phyloP scores from a whole-genome alignment of 2,797 vertebrate genomes.

The Serranus cabrilla region DNA sequence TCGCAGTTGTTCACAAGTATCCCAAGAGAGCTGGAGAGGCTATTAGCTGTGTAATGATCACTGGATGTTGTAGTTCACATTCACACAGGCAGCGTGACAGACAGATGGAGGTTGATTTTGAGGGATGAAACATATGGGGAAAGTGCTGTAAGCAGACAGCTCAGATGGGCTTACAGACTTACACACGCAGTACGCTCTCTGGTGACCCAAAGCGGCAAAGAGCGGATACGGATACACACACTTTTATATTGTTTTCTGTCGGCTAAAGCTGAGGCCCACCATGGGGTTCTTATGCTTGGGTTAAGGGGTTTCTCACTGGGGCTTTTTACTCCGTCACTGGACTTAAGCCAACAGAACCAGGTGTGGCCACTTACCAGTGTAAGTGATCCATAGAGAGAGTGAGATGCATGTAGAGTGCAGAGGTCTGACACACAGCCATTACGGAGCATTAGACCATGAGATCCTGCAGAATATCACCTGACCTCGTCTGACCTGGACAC shows the following conservation, averaged over 20 bases:
- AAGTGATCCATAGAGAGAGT: conserved; percentile 56
- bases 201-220: conserved; percentile 48
- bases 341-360: conserved; percentile 58
- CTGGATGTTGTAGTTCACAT: conserved; percentile 65
- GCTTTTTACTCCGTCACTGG: conserved; percentile 36
- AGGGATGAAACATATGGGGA: conserved; percentile 72
- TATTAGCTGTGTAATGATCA: conserved; percentile 72
- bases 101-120: conserved; percentile 73
- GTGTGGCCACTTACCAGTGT: conserved; percentile 55
- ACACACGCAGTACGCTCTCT: conserved; percentile 27
- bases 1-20: conserved; percentile 63
- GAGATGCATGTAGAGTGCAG: conserved; percentile 42
- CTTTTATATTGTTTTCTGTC: conserved; percentile 18
- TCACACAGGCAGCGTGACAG: conserved; percentile 59
- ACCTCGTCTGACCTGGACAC: conserved; percentile 51
- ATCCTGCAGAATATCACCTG: conserved; percentile 44
- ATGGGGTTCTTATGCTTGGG: conserved; percentile 17
- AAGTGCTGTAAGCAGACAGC: conserved; percentile 59
- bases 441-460: conserved; percentile 44
- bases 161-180: conserved; percentile 66
- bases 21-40: conserved; percentile 67
- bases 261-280: conserved; percentile 11
- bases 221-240: conserved; percentile 6
- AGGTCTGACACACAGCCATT: conserved; percentile 41
- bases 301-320: neutral